Conservation (phyloP, 2,797 vertebrate species). For the Enteromius afrohamiltoni region DNA sequence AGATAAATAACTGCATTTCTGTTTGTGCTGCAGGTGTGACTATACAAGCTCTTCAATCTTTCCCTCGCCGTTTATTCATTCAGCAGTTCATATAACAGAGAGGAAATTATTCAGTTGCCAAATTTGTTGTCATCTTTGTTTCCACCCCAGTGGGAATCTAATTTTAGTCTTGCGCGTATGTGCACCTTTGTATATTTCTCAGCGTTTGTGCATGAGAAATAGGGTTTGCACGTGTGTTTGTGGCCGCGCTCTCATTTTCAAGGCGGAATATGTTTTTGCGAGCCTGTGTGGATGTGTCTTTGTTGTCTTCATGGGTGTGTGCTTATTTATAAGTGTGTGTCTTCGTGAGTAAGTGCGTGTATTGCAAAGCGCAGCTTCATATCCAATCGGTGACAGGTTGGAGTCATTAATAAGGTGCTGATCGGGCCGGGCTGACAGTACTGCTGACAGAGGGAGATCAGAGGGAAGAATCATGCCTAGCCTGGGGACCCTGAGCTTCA, state of each 20-base stretch:
- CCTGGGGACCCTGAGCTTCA: slow-evolving; percentile 75
- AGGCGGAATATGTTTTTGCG: background rate
- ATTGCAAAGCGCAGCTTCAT: slow-evolving; percentile 80
- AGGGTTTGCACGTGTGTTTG: background rate
- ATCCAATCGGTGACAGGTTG: slow-evolving; percentile 83
- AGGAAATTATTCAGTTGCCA: slow-evolving; percentile 51
- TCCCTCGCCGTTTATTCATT: slow-evolving; percentile 35
- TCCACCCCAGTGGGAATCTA: slow-evolving; percentile 44
- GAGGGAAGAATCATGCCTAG: slow-evolving; percentile 79
- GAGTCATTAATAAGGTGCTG: slow-evolving; percentile 85
- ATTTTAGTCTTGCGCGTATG: slow-evolving; percentile 18
- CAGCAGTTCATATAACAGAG: slow-evolving; percentile 44
- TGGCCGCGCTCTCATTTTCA: background rate
- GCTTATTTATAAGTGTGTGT: slow-evolving; percentile 48
- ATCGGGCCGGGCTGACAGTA: slow-evolving; percentile 83
- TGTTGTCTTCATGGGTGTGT: slow-evolving; percentile 56
- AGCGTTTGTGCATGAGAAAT: slow-evolving; percentile 29
- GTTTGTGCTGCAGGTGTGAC: slow-evolving; percentile 48
- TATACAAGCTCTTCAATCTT: slow-evolving; percentile 47
- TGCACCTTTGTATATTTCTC: background rate
- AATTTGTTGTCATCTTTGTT: slow-evolving; percentile 46
- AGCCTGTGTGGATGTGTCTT: slow-evolving; percentile 41
- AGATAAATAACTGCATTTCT: slow-evolving; percentile 34
- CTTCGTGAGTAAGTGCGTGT: slow-evolving; percentile 24
- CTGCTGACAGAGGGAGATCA: slow-evolving; percentile 86